Conservation (phyloP, 2,113 vertebrate genomes). For the cattle (Bos taurus) region ARS-UCD2.0 NC_037344.1:17318501-17319000, state of each 20-base stretch:
- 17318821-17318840: not conserved
- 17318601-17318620: not conserved
- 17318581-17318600: not conserved
- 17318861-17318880: not conserved
- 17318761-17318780: not conserved
- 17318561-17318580: not conserved
- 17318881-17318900: not conserved
- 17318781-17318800: not conserved
- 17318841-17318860: not conserved
- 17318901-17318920: not conserved
- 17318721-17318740: not conserved
- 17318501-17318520: not conserved
- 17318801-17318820: not conserved
- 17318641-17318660: not conserved
- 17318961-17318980: constrained; percentile 11
- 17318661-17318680: not conserved
- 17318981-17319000: not conserved
- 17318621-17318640: not conserved
- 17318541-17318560: not conserved
- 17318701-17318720: not conserved
- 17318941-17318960: not conserved
- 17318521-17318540: not conserved
- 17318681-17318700: not conserved
- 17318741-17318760: not conserved
- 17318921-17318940: not conserved